Evolutionary conservation across 2,888 invertebrate species (phyloP).

Genomic region (Andrena bicolor): DNA sequence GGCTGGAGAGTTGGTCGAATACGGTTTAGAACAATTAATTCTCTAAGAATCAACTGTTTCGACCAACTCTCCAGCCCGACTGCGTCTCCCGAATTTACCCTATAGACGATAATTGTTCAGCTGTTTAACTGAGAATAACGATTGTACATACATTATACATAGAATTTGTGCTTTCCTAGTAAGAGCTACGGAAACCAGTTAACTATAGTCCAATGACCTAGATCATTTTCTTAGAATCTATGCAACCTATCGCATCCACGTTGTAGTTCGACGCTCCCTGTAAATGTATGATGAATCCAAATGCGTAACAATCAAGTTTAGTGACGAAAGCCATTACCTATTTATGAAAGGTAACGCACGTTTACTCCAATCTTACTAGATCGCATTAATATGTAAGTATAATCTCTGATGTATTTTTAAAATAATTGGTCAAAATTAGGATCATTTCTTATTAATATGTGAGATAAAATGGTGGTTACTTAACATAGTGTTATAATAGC

Average conservation of each 20-base stretch:
- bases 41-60: too few relatives aligned
- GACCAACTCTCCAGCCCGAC: too few relatives aligned
- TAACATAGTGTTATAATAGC: neutral
- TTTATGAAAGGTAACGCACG: neutral
- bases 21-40: too few relatives aligned
- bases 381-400: too few relatives aligned
- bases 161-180: conserved; percentile 61
- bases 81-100: too few relatives aligned
- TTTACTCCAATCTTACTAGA: too few relatives aligned
- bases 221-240: conserved; percentile 75
- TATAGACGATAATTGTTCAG: neutral
- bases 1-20: too few relatives aligned
- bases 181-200: conserved; percentile 52
- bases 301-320: conserved; percentile 26
- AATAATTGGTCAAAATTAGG: too few relatives aligned
- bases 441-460: neutral
- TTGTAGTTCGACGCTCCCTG: conserved; percentile 25
- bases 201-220: conserved; percentile 68
- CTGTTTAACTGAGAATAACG: neutral
- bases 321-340: neutral
- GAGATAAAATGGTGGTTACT: neutral
- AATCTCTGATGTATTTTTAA: too few relatives aligned
- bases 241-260: conserved; percentile 56
- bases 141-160: conserved; percentile 18
- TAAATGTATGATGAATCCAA: conserved; percentile 46